A percentile compares a stretch with the other conserved stretches of the same genome.
Evolutionary conservation across 2,113 vertebrate genomes (phyloP).

Genomic region (Tragelaphus strepsiceros): DNA sequence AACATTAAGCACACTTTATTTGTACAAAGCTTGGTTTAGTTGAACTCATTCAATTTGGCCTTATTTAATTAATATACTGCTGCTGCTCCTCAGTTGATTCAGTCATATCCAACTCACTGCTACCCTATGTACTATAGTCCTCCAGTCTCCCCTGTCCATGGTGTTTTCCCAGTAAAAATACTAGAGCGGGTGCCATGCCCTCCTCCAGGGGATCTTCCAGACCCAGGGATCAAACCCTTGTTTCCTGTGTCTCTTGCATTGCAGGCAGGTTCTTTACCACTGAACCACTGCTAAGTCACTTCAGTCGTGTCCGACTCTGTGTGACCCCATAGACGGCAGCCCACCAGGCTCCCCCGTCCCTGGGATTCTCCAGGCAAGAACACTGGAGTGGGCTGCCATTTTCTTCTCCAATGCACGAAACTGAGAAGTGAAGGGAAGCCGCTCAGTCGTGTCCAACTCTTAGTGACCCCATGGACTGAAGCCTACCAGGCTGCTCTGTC

Average conservation of each 20-base stretch:
- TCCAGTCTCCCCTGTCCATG: neutral
- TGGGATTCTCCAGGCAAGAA: too few relatives aligned
- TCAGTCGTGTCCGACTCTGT: too few relatives aligned
- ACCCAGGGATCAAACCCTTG: neutral
- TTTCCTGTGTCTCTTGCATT: neutral
- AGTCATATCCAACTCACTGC: neutral
- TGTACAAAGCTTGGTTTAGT: neutral
- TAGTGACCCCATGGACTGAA: too few relatives aligned
- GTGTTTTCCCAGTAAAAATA: neutral
- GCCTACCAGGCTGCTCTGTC: too few relatives aligned
- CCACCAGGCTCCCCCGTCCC: too few relatives aligned
- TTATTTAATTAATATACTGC: neutral
- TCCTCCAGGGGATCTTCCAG: neutral
- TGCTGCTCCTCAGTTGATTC: neutral
- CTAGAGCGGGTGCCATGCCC: accelerated
- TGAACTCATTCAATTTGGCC: neutral
- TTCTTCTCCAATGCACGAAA: too few relatives aligned
- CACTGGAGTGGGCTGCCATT: too few relatives aligned
- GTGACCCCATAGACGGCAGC: too few relatives aligned
- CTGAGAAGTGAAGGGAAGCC: too few relatives aligned
- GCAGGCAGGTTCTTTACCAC: neutral
- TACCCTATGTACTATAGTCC: neutral
- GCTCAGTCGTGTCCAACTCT: too few relatives aligned
- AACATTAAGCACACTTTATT: neutral
- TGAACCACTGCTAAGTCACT: neutral